phyloP scores from a whole-genome alignment of 1,140 invertebrate genomes.

The Vanessa atalanta region DNA sequence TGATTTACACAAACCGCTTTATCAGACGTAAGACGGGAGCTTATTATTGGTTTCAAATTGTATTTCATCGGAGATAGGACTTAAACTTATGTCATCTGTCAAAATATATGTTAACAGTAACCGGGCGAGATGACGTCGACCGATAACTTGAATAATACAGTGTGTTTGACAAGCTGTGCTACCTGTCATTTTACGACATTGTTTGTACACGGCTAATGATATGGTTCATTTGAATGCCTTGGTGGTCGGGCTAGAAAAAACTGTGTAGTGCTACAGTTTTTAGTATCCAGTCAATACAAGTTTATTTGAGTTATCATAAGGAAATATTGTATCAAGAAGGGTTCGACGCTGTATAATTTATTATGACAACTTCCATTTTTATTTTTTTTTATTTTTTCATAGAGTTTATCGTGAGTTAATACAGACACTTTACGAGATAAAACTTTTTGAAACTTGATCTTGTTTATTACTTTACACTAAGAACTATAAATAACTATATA shows the following conservation, averaged over 20 bases:
- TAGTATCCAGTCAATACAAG: background rate
- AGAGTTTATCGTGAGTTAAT: too few relatives aligned
- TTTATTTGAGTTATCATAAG: background rate
- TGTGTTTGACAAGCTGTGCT: slow-evolving; percentile 59
- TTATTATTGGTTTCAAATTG: slow-evolving; percentile 77
- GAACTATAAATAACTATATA: too few relatives aligned
- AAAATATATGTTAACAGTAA: slow-evolving; percentile 78
- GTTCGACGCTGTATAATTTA: background rate
- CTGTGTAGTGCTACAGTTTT: slow-evolving; percentile 17
- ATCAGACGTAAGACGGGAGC: slow-evolving; percentile 76
- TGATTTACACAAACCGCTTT: slow-evolving; percentile 62
- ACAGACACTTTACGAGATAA: too few relatives aligned
- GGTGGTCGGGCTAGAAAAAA: slow-evolving; percentile 68
- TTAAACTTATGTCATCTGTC: slow-evolving; percentile 80
- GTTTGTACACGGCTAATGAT: slow-evolving; percentile 70
- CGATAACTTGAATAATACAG: slow-evolving; percentile 58
- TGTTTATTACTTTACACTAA: too few relatives aligned
- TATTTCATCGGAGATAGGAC: slow-evolving; percentile 71
- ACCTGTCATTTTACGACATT: slow-evolving; percentile 76
- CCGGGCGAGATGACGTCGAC: slow-evolving; percentile 47
- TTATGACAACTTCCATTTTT: too few relatives aligned
- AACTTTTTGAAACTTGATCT: too few relatives aligned
- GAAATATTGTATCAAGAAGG: background rate
- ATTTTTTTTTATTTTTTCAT: too few relatives aligned
- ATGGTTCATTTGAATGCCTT: slow-evolving; percentile 70